Evolutionary conservation across 2,113 vertebrate genomes (phyloP).

Genomic region (Cyanoderma ruficeps): DNA sequence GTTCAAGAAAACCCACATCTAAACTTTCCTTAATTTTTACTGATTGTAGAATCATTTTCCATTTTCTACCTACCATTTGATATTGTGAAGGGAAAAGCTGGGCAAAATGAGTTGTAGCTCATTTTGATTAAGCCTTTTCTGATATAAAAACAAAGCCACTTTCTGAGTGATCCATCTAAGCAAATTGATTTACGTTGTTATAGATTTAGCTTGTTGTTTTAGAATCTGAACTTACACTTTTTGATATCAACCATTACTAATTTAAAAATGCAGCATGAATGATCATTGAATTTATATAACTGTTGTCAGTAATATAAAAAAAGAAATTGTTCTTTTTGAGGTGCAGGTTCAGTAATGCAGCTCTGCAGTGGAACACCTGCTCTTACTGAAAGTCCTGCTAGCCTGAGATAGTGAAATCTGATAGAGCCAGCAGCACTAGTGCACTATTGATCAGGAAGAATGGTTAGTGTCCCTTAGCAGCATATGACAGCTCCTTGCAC

Average conservation of each 20-base stretch:
- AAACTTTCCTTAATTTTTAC: not conserved
- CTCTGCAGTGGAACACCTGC: not conserved
- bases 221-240: not conserved
- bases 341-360: not conserved
- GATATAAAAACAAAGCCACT: not conserved
- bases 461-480: not conserved
- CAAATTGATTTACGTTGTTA: not conserved
- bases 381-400: not conserved
- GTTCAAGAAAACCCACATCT: not conserved
- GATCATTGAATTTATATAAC: not conserved
- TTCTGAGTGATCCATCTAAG: not conserved
- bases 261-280: not conserved
- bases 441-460: not conserved
- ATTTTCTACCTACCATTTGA: not conserved
- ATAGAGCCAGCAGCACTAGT: not conserved
- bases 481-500: not conserved
- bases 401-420: not conserved
- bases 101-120: not conserved
- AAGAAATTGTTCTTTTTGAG: not conserved
- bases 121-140: not conserved
- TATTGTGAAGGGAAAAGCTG: not conserved
- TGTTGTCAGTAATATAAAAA: not conserved
- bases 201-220: not conserved
- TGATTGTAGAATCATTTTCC: not conserved
- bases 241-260: not conserved